These are phyloP conservation scores for Opisthograptis luteolata DNA, from an alignment of 2,888 invertebrate species.

Conservation along the genomic window DNA sequence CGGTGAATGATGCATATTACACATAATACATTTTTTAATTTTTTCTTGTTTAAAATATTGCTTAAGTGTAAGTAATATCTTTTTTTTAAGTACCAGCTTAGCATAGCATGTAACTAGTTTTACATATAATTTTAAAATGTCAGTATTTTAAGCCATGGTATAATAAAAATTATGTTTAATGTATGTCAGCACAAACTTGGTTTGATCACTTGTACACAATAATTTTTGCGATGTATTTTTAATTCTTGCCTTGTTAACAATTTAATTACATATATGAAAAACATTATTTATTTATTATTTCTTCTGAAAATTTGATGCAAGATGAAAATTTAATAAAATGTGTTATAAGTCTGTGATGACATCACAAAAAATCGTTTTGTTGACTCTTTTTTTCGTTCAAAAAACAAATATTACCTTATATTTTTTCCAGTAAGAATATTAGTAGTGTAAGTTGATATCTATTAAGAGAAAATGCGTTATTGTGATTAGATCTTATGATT, in stretches of 20 bases:
- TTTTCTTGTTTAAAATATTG: neutral
- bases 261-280: constrained; percentile 2
- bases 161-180: too few relatives aligned
- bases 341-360: neutral
- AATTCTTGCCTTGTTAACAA: constrained; percentile 1
- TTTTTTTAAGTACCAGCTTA: neutral
- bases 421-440: constrained; percentile 35
- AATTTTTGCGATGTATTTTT: constrained; percentile 18
- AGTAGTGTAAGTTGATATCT: too few relatives aligned
- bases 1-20: constrained; percentile 41
- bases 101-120: neutral
- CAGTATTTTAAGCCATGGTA: neutral
- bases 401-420: constrained; percentile 1
- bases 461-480: constrained; percentile 42
- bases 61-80: neutral
- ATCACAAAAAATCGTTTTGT: neutral
- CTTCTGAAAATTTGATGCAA: constrained; percentile 25
- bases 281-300: neutral
- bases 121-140: neutral
- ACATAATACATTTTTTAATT: neutral
- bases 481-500: constrained; percentile 43
- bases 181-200: neutral
- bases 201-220: constrained; percentile 1
- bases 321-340: neutral
- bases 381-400: neutral